Evolutionary conservation across 1,140 invertebrate species (phyloP).

Genomic region (Chelonus insularis): DNA sequence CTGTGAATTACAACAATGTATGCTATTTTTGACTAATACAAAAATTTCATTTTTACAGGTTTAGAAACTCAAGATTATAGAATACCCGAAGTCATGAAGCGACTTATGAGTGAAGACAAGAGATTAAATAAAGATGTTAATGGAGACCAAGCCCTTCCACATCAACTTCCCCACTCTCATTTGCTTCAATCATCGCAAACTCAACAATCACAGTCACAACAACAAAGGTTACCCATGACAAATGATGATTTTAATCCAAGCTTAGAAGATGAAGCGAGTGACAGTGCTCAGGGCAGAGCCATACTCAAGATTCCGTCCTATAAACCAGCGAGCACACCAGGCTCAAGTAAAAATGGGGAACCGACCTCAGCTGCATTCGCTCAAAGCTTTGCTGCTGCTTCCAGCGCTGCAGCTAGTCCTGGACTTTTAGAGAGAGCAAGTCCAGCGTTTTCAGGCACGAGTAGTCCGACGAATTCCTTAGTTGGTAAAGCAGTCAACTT

Average conservation of each 20-base stretch:
- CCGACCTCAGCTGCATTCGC: constrained; percentile 53
- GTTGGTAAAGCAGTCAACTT: constrained; percentile 65
- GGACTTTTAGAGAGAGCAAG: constrained; percentile 55
- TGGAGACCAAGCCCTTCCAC: constrained; percentile 47
- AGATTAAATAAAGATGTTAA: constrained; percentile 56
- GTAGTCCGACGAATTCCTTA: constrained; percentile 56
- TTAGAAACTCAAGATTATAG: constrained; percentile 54
- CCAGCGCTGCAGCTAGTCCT: constrained; percentile 52
- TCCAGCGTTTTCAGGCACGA: constrained; percentile 55
- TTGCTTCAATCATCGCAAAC: constrained; percentile 35
- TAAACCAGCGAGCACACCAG: constrained; percentile 70
- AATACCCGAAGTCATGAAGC: constrained; percentile 66
- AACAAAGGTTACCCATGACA: constrained; percentile 48
- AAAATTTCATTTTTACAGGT: too few species aligned
- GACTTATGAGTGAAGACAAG: constrained; percentile 63
- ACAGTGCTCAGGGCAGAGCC: constrained; percentile 65
- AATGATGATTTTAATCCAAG: constrained; percentile 57
- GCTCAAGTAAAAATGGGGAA: constrained; percentile 65
- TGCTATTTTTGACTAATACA: too few species aligned
- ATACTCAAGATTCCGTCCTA: constrained; percentile 93
- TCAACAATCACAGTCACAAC: constrained; percentile 41
- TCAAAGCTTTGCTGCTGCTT: constrained; percentile 46
- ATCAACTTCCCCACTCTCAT: constrained; percentile 42
- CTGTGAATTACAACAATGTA: too few species aligned
- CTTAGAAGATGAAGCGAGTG: constrained; percentile 60